Evolutionary conservation across 2,113 vertebrate genomes (phyloP).

Genomic region (Pterophyllum scalare): DNA sequence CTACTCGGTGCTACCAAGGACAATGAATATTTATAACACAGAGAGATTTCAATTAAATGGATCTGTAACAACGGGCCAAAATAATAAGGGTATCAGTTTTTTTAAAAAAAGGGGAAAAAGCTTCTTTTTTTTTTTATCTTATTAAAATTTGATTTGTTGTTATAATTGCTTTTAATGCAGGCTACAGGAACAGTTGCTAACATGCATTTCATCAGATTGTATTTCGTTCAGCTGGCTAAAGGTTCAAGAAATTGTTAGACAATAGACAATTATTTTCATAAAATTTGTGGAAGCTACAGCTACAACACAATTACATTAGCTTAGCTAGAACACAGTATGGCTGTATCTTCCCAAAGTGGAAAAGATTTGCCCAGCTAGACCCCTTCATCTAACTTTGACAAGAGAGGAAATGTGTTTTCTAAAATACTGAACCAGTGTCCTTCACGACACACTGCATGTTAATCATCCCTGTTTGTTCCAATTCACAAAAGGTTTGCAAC

Average conservation of each 20-base stretch:
- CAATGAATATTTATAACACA: slow-evolving; percentile 10
- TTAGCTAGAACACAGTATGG: not conserved
- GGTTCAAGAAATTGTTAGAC: not conserved
- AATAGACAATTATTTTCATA: not conserved
- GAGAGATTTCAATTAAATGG: not conserved
- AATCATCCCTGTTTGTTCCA: not conserved
- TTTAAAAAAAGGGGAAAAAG: too few species aligned
- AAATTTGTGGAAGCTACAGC: not conserved
- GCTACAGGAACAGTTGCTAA: not conserved
- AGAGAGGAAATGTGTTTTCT: not conserved
- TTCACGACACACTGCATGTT: not conserved
- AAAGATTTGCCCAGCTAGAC: not conserved
- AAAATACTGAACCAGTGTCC: not conserved
- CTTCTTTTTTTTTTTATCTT: not conserved
- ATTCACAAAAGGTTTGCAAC: not conserved
- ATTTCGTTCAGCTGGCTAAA: not conserved
- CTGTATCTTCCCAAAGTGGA: not conserved
- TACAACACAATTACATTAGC: not conserved
- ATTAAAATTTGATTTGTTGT: not conserved
- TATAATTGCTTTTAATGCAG: not conserved
- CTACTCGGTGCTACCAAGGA: not conserved
- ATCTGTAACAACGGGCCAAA: not conserved
- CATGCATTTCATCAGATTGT: not conserved
- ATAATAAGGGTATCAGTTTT: not conserved
- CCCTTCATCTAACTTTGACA: not conserved